Base-by-base conservation (phyloP, 2,797 vertebrate genomes). In the Dendrocincla tyrannina region DNA sequence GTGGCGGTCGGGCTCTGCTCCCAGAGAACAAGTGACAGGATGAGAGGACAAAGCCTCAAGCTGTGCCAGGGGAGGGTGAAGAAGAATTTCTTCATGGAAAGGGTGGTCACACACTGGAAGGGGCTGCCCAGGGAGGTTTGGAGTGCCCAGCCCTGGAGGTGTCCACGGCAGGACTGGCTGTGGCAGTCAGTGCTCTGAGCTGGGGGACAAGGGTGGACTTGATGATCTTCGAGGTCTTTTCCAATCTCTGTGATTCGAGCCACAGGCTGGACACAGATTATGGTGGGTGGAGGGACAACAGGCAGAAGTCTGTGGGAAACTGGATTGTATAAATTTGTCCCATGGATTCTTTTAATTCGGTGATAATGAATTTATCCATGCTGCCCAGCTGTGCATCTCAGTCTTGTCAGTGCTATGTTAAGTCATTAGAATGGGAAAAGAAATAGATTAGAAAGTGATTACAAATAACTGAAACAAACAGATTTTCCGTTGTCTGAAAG, bases 41-140 rank as follows among this genome's bases (percentile, higher is more conserved):
- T 0, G 0, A 14, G n/a, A 14, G 23, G 33, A 5, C 27, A 10
- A 0, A 0, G 23, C 37, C 68, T 80, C 52, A 39, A 7, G 13
- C 23, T 46, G 28, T 33, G 9, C 27, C 23, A 58, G 13, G 28
- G 28, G 2, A 52, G 16, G 23, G 0, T 35, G 35, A 37, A 16
- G 1, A 58, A 28, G 27, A 37, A 64, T 66, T 73, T 58, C 15
- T 2, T 79, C 10, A 8, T 3, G 4, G 41, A 14, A 50, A 30
- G 6, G 44, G 6, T 58, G 19, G 37, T 52, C 18, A 58, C 1
- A 17, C 25, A 37, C 2, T 79, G 42, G 37, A 23, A 58, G 18
- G 22, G 25, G 35, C n/a, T 88, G 44, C 44, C 23, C 16, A 44
- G 23, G n/a, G 5, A 44, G 18, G 27, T n/a, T 28, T 50, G 50